Percentiles rank a stretch among this genome's conserved stretches.
Conservation (phyloP, 2,797 vertebrate genomes). For the Eospalax fontanierii region DNA sequence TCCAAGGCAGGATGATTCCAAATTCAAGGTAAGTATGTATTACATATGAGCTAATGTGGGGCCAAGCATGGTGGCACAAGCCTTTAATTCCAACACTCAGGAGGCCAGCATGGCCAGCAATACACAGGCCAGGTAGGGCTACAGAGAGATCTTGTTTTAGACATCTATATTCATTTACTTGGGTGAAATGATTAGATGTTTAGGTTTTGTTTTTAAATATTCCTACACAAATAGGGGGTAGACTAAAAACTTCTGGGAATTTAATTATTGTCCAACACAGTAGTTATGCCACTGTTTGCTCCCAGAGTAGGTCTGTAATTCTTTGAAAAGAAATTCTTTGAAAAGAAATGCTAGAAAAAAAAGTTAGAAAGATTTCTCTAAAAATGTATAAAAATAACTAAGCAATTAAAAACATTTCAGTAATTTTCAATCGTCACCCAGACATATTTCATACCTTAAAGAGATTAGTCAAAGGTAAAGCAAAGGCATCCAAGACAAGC, state of each 20-base stretch:
- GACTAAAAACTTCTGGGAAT: background rate
- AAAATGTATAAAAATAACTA: conserved; percentile 58
- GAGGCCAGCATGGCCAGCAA: background rate
- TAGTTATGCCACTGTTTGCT: background rate
- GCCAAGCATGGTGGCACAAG: background rate
- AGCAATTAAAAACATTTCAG: conserved; percentile 40
- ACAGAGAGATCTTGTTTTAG: background rate
- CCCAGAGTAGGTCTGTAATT: background rate
- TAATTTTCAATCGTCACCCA: conserved; percentile 43
- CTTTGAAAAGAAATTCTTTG: conserved; percentile 58
- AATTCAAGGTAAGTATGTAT: background rate
- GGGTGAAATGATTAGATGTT: background rate
- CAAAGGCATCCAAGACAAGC: conserved; percentile 98
- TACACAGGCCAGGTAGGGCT: background rate
- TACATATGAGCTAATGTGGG: background rate
- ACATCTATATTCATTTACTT: conserved; percentile 28
- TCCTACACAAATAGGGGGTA: background rate
- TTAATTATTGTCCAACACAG: background rate
- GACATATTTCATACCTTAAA: conserved; percentile 94
- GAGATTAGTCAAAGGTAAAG: conserved; percentile 96
- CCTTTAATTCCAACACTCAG: background rate
- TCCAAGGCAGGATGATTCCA: background rate
- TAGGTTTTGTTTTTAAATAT: conserved; percentile 34
- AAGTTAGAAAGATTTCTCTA: background rate
- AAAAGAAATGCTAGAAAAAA: background rate